A percentile compares a stretch with the other conserved stretches of the same genome.
Conservation (phyloP, 1,140 invertebrate species). For the Pachypeltis micranthus region DNA sequence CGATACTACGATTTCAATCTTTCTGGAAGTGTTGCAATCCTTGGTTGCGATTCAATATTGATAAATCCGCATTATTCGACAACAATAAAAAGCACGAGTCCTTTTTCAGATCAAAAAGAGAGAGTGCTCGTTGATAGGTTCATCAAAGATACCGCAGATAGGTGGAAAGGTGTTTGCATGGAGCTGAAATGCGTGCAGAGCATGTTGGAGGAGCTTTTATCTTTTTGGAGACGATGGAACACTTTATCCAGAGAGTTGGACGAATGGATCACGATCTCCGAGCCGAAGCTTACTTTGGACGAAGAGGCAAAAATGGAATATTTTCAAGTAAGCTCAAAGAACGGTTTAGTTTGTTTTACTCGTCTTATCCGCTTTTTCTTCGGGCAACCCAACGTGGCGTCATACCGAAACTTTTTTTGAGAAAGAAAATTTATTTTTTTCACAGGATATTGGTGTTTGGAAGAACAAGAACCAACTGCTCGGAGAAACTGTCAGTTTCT, state of each 20-base stretch:
- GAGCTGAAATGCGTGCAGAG: constrained; percentile 79
- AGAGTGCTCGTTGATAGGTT: constrained; percentile 66
- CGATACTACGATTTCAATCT: too few relatives aligned
- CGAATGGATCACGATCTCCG: constrained; percentile 66
- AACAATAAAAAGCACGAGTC: too few relatives aligned
- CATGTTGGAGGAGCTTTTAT: constrained; percentile 76
- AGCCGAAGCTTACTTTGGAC: constrained; percentile 56
- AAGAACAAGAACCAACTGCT: constrained; percentile 74
- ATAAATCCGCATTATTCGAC: too few relatives aligned
- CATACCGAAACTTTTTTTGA: too few relatives aligned
- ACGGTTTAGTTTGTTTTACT: too few relatives aligned
- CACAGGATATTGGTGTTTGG: constrained; percentile 79
- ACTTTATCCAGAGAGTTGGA: constrained; percentile 58
- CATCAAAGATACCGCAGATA: constrained; percentile 69
- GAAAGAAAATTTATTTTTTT: too few relatives aligned
- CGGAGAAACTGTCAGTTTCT: constrained; percentile 73
- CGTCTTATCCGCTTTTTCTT: too few relatives aligned
- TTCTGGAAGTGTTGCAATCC: too few relatives aligned
- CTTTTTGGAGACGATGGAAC: constrained; percentile 78
- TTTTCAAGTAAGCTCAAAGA: constrained; percentile 40
- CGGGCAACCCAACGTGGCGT: too few relatives aligned
- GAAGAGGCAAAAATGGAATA: constrained; percentile 81
- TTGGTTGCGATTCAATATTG: too few relatives aligned
- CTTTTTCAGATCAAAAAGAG: constrained; percentile 53
- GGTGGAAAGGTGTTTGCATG: constrained; percentile 81